Percentiles rank a stretch among this genome's conserved stretches.
phyloP scores from a whole-genome alignment of 2,113 vertebrate species.

The Eretmochelys imbricata region DNA sequence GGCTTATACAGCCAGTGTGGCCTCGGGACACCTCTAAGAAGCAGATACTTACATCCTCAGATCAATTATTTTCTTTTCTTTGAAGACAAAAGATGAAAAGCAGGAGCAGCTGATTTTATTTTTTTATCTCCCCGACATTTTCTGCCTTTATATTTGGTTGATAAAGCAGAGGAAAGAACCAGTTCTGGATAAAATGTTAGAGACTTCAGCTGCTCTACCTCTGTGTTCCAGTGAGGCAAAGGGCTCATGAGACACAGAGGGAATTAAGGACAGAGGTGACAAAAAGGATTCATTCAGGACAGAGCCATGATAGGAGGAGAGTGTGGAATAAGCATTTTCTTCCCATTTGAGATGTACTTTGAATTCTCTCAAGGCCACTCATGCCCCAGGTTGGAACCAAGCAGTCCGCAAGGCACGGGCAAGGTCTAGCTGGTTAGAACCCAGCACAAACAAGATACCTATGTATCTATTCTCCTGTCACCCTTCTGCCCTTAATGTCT shows the following conservation, averaged over 20 bases:
- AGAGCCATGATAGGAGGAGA: not conserved
- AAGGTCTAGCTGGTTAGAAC: not conserved
- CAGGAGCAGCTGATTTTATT: not conserved
- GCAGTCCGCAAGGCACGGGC: not conserved
- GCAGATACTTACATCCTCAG: constrained; percentile 24
- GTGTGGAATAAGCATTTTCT: not conserved
- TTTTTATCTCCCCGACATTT: constrained; percentile 6
- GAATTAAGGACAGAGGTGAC: constrained; percentile 14
- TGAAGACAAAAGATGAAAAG: constrained; percentile 66
- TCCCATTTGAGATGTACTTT: not conserved
- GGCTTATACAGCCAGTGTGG: constrained; percentile 17
- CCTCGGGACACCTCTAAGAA: constrained; percentile 53
- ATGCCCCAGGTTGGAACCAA: not conserved
- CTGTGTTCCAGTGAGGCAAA: constrained; percentile 36
- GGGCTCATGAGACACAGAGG: constrained; percentile 24
- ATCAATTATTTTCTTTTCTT: constrained; percentile 57
- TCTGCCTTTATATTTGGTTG: constrained; percentile 40
- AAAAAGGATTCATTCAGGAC: constrained; percentile 51
- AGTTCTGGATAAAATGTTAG: constrained; percentile 25
- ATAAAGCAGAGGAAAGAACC: constrained; percentile 50
- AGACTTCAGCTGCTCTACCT: constrained; percentile 14
- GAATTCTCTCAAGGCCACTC: not conserved
- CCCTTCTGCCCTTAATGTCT: not conserved
- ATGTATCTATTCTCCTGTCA: not conserved
- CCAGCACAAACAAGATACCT: not conserved